phyloP scores from a whole-genome alignment of 2,888 invertebrate species.

The Rhyacophila evoluta region DNA sequence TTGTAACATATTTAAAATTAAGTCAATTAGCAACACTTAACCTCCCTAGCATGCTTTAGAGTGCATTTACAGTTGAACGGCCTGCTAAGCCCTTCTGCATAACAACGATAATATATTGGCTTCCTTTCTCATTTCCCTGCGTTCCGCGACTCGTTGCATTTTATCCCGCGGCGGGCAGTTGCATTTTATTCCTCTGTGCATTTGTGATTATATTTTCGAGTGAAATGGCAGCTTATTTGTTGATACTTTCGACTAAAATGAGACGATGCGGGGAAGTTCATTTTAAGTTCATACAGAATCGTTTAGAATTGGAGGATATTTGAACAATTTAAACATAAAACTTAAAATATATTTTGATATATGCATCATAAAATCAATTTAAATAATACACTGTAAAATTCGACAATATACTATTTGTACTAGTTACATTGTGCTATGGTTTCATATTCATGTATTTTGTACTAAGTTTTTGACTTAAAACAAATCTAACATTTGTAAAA shows the following conservation, averaged over 20 bases:
- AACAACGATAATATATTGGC: background rate
- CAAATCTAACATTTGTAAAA: too few species aligned
- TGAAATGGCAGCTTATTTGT: background rate
- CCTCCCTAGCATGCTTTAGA: conserved; percentile 25
- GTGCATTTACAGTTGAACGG: conserved; percentile 47
- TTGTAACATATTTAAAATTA: conserved; percentile 36
- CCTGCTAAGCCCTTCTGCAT: conserved; percentile 23
- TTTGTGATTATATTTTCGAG: background rate
- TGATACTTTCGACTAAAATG: background rate
- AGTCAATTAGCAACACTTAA: conserved; percentile 51
- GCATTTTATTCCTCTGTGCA: background rate
- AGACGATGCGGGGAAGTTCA: background rate
- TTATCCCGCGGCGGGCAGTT: too few species aligned
- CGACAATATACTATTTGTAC: too few species aligned
- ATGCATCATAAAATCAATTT: too few species aligned
- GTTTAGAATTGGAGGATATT: conserved; percentile 42
- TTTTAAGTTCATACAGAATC: conserved; percentile 43
- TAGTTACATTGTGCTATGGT: too few species aligned
- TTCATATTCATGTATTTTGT: too few species aligned
- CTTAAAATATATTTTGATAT: too few species aligned
- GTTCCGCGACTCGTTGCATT: background rate
- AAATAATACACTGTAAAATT: too few species aligned
- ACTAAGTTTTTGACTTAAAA: too few species aligned
- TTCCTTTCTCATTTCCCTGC: conserved; percentile 2
- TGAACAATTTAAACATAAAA: too few species aligned